Conservation (phyloP, 1,140 invertebrate genomes). For the Bombus difficillimus region DNA sequence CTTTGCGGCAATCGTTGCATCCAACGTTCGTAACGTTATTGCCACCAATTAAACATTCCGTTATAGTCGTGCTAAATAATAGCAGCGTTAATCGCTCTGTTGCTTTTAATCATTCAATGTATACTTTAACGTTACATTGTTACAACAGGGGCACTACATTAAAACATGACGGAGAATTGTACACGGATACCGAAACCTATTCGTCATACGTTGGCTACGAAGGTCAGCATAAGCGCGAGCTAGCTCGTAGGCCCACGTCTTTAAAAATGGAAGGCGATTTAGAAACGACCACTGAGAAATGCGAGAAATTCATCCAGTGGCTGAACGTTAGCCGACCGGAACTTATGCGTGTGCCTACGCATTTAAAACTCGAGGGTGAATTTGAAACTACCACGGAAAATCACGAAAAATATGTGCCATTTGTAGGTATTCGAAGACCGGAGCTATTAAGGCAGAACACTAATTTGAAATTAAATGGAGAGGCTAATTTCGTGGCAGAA, state of each 20-base stretch:
- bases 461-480: conserved; percentile 80
- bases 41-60: too few species aligned
- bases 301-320: conserved; percentile 83
- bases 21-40: too few species aligned
- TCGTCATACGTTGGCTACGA: conserved; percentile 77
- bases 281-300: conserved; percentile 81
- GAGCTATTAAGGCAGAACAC: conserved; percentile 76
- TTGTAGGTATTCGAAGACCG: conserved; percentile 76
- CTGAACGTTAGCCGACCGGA: conserved; percentile 79
- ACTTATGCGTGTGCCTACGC: conserved; percentile 77
- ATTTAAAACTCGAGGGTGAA: conserved; percentile 83
- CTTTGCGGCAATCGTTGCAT: too few species aligned
- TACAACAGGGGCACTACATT: conserved; percentile 59
- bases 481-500: conserved; percentile 77
- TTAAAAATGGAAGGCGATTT: conserved; percentile 83
- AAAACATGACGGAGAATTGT: conserved; percentile 72
- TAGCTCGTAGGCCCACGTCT: conserved; percentile 81
- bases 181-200: conserved; percentile 74
- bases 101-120: neutral
- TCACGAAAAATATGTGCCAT: conserved; percentile 82
- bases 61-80: too few species aligned
- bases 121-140: neutral
- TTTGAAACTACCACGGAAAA: conserved; percentile 82
- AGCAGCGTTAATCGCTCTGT: neutral
- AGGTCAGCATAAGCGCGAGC: conserved; percentile 77